Conservation (phyloP, 1,140 invertebrate genomes). For the Samia ricini region DNA sequence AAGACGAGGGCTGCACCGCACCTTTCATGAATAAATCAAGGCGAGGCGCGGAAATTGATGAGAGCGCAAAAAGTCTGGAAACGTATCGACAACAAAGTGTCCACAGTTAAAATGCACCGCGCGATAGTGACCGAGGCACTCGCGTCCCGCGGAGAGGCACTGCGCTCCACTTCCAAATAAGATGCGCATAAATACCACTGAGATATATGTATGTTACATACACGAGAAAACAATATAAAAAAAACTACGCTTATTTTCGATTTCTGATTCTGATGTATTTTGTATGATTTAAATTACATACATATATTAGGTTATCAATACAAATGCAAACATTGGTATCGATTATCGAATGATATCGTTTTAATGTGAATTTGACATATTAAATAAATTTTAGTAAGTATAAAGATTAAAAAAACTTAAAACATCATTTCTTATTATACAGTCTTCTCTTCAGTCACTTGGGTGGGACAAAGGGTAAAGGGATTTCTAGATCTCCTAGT, state of each 20-base stretch:
- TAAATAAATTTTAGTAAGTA: no score
- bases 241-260: not conserved
- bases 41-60: slow-evolving; percentile 75
- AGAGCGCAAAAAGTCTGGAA: slow-evolving; percentile 66
- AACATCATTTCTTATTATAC: no score
- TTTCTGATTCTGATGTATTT: not conserved
- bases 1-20: slow-evolving; percentile 50
- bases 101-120: slow-evolving; percentile 64
- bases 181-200: slow-evolving; percentile 68
- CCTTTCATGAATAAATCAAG: slow-evolving; percentile 76
- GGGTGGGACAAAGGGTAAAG: no score
- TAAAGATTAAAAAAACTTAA: no score
- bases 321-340: no score
- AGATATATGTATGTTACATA: not conserved
- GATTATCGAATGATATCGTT: no score
- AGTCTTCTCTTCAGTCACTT: no score
- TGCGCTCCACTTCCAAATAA: slow-evolving; percentile 57
- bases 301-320: not conserved
- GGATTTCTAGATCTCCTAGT: no score
- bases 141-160: slow-evolving; percentile 47
- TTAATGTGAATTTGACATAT: no score
- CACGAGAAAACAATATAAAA: not conserved
- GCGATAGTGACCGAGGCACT: slow-evolving; percentile 45
- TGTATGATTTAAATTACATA: not conserved
- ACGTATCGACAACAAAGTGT: slow-evolving; percentile 70